Evolutionary conservation across 2,113 vertebrate species (phyloP), one percentile per base, ranked within the genome.

Genomic region (Speoplatyrhinus poulsoni): DNA sequence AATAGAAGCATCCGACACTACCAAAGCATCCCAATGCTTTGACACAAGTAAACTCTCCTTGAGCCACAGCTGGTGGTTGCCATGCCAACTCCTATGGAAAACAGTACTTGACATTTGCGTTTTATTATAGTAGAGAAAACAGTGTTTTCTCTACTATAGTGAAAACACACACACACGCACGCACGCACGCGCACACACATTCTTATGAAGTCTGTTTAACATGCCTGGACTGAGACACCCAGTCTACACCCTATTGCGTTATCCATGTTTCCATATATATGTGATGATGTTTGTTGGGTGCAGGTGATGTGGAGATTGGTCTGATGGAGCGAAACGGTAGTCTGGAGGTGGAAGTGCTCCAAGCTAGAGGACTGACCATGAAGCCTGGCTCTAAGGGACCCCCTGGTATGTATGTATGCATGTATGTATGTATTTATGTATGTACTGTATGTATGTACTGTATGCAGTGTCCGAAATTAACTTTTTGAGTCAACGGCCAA

Each of bases 321-420:
- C 89, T 99, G 77, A 92, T 95, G 91, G 97, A 98, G 78, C 93
- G 96, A 74, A 98, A 97, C 0, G 97, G 97, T 0, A 95, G 95
- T 70, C 92, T 99, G 50, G 97, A 99, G 91, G 97, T 99, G 85
- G 98, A 99, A 86, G 96, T 99, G 33, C 95, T 99, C 82, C 96
- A 99, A 86, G 98, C 98, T 47, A 92, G 97, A 81, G 96, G 97
- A 73, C 91, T 99, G 84, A 99, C 95, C 10, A 94, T 96, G 80
- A 99, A 98, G 80, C 93, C 95, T 0, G 97, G 97, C 48, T 98
- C 97, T 62, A 99, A 98, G 90, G 94, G 94, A 53, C 95, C 96
- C 75, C 97, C 98, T 95, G 97, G 98, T 99, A 77, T 81, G 50
- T 36, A 3, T 19, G 16, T 19, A 10, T 26, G 15, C 9, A 26